phyloP scores from a whole-genome alignment of 2,797 vertebrate species.

The Acipenser transmontanus region DNA sequence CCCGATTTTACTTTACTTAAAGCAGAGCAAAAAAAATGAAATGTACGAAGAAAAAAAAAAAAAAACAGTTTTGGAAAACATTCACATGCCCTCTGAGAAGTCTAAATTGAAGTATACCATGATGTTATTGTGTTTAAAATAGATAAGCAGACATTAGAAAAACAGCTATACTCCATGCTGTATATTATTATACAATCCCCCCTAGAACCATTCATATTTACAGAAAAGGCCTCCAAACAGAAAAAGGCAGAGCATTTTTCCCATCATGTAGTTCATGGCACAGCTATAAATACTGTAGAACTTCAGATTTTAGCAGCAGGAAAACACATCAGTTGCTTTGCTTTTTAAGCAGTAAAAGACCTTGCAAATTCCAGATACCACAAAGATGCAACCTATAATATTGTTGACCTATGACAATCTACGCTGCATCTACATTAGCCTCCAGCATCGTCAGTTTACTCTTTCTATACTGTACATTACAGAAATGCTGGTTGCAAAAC shows the following conservation, averaged over 20 bases:
- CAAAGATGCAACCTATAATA: no score
- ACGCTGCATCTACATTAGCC: no score
- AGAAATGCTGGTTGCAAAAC: no score
- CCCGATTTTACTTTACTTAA: no score
- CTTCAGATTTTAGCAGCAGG: not conserved
- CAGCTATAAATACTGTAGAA: not conserved
- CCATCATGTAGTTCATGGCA: not conserved
- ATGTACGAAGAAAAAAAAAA: not conserved
- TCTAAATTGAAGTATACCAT: not conserved
- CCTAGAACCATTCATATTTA: constrained; percentile 4
- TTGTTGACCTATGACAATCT: no score
- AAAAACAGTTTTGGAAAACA: not conserved
- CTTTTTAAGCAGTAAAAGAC: no score
- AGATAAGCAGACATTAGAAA: not conserved
- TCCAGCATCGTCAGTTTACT: no score
- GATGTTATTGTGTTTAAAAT: not conserved
- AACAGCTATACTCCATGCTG: not conserved
- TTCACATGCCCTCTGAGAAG: not conserved
- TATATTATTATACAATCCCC: constrained; percentile 8
- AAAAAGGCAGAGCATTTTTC: not conserved
- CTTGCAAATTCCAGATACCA: no score
- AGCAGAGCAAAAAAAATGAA: no score
- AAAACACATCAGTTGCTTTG: not conserved
- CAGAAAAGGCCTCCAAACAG: constrained; percentile 11
- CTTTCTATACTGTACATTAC: no score